These are phyloP conservation scores for Panagrolaimus sp. DNA, from an alignment of 1,140 invertebrate species.

Conservation along the genomic window DNA sequence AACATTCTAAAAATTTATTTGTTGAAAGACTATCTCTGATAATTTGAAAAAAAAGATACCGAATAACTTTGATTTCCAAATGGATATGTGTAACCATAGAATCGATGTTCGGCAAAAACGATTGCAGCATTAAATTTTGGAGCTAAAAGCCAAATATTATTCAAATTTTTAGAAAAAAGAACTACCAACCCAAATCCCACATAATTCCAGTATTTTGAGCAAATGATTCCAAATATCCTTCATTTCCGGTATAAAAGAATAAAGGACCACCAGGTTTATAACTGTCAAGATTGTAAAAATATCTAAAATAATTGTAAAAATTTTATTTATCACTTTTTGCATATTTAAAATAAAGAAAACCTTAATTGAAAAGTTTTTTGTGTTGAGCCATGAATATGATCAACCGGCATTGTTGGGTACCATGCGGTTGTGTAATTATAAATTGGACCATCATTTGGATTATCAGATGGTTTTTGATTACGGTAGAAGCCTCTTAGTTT, in stretches of 20 bases:
- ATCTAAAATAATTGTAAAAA: neutral
- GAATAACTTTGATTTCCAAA: constrained; percentile 72
- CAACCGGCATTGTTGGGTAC: constrained; percentile 59
- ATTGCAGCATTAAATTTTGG: constrained; percentile 73
- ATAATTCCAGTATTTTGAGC: constrained; percentile 71
- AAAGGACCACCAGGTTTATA: constrained; percentile 61
- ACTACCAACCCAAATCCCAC: constrained; percentile 14
- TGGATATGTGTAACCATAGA: constrained; percentile 83
- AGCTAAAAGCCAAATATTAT: constrained; percentile 61
- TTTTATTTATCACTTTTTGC: neutral
- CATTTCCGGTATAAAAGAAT: constrained; percentile 83
- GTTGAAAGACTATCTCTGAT: constrained; percentile 79
- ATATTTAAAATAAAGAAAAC: constrained; percentile 25
- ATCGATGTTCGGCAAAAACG: constrained; percentile 88
- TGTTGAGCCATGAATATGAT: constrained; percentile 72
- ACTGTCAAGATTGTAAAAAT: constrained; percentile 35
- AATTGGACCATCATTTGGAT: constrained; percentile 1
- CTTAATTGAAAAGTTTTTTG: constrained; percentile 62
- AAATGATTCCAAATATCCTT: constrained; percentile 82
- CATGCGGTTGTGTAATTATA: neutral
- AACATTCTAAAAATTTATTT: constrained; percentile 69
- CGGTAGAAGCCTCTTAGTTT: neutral
- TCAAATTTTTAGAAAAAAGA: constrained; percentile 84
- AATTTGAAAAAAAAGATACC: constrained; percentile 84
- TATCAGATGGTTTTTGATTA: neutral